phyloP scores from a whole-genome alignment of 1,140 invertebrate species.

The Drosophila sechellia region DNA sequence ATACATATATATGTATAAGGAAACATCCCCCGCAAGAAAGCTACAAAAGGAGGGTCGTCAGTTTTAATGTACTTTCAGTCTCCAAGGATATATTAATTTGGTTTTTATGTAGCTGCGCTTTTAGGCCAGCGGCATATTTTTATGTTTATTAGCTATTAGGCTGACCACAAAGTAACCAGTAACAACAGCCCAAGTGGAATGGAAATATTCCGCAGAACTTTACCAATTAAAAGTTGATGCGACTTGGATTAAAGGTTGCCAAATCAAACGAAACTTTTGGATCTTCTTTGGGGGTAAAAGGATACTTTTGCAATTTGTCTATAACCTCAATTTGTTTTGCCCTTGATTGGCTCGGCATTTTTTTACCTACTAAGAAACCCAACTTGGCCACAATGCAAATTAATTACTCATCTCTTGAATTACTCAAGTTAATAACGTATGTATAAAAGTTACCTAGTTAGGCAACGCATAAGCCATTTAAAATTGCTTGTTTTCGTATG shows the following conservation, averaged over 20 bases:
- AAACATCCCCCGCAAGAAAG: slow-evolving; percentile 3
- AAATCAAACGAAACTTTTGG: slow-evolving; percentile 45
- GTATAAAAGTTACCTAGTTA: neutral
- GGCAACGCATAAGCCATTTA: neutral
- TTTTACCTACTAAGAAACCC: too few relatives aligned
- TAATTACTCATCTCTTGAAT: neutral
- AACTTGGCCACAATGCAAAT: neutral
- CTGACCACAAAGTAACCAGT: slow-evolving; percentile 47
- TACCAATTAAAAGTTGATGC: slow-evolving; percentile 74
- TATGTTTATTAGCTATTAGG: slow-evolving; percentile 77
- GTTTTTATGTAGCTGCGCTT: slow-evolving; percentile 67
- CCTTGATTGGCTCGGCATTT: neutral
- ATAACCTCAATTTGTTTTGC: neutral
- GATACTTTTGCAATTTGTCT: neutral
- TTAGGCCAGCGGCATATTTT: slow-evolving; percentile 61
- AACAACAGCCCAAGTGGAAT: slow-evolving; percentile 2
- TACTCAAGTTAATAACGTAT: neutral
- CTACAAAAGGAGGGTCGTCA: neutral
- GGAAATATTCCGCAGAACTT: slow-evolving; percentile 43
- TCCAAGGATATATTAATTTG: slow-evolving; percentile 82
- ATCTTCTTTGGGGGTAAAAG: neutral
- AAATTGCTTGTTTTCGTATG: neutral
- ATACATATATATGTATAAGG: neutral
- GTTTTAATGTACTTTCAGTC: slow-evolving; percentile 65
- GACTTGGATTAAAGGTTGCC: slow-evolving; percentile 51